These are phyloP conservation scores for Columba livia DNA, from an alignment of 2,113 vertebrate genomes.

Conservation along the genomic window DNA sequence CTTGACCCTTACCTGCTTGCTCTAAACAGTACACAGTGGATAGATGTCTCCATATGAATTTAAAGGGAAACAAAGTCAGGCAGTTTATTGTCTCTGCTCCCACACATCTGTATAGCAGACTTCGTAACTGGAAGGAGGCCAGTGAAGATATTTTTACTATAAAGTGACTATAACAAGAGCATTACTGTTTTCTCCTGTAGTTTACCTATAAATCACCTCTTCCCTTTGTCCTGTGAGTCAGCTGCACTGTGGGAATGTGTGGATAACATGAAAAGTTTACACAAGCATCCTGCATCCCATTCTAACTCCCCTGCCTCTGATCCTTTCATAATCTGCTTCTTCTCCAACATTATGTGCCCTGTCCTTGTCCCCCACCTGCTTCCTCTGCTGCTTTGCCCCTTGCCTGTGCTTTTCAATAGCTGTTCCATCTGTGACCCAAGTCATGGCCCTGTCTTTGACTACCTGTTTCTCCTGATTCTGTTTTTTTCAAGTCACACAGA, in stretches of 20 bases:
- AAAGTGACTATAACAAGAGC: neutral
- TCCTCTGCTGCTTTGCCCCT: neutral
- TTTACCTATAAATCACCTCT: neutral
- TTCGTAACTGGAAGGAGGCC: neutral
- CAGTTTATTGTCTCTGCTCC: neutral
- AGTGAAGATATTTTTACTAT: neutral
- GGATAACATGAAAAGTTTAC: neutral
- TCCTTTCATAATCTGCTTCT: neutral
- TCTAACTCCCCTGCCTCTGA: neutral
- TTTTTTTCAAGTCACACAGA: neutral
- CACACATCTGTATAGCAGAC: neutral
- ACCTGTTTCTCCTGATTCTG: neutral
- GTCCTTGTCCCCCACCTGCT: neutral
- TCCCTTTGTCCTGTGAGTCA: neutral
- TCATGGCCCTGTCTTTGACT: neutral
- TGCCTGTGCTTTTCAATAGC: neutral
- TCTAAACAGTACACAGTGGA: neutral
- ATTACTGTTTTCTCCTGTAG: neutral
- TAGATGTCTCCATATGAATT: neutral
- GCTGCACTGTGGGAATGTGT: neutral
- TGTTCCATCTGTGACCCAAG: neutral
- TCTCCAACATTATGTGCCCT: neutral
- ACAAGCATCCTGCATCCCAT: neutral
- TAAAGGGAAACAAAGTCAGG: neutral
- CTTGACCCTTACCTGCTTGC: neutral